Evolutionary conservation across 2,113 vertebrate genomes (phyloP), one percentile per base, ranked within the genome.

Genomic region (Myotis yumanensis): DNA sequence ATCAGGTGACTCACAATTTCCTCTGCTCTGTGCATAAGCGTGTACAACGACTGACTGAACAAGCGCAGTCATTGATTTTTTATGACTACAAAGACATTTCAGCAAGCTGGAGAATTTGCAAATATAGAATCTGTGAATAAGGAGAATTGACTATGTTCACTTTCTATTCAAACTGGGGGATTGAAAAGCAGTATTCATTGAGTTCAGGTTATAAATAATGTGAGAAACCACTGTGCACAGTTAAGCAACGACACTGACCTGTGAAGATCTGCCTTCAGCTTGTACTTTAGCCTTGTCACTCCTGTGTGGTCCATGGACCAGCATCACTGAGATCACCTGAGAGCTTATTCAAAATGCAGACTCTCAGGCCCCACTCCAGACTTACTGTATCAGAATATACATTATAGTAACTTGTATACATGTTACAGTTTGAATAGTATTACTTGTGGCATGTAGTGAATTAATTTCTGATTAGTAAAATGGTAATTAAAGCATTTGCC

Each of bases 301-400:
- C 14, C 5, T 3, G 11, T 46, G 28, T 85, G 7, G 11, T 37
- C n/a, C 10, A 11, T 10, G 37, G 28, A 25, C 11, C 23, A 0
- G 6, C 0, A 52, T 7, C 5, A 12, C 0, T 9, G 35, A 3
- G 1, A 35, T 85, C 40, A 59, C 1, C 17, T 14, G 18, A 57
- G 23, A 64, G 5, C 20, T 71, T 86, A 11, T 69, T 76, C 51
- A 30, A 69, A 77, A 66, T 59, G 5, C 32, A 48, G 11, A 35
- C 7, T 20, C 40, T 32, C 10, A 17, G 18, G 40, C 20, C 15
- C 11, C 7, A 62, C 3, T 3, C 2, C 16, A n/a, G 20, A 73
- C 2, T 10, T 69, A n/a, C 12, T 20, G 16, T 15, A 25, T 69
- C 25, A 30, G 11, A 81, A 86, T 48, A 23, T 51, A 20, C 22